phyloP scores from a whole-genome alignment of 1,140 invertebrate genomes.

The Drosophila murphyi region DNA sequence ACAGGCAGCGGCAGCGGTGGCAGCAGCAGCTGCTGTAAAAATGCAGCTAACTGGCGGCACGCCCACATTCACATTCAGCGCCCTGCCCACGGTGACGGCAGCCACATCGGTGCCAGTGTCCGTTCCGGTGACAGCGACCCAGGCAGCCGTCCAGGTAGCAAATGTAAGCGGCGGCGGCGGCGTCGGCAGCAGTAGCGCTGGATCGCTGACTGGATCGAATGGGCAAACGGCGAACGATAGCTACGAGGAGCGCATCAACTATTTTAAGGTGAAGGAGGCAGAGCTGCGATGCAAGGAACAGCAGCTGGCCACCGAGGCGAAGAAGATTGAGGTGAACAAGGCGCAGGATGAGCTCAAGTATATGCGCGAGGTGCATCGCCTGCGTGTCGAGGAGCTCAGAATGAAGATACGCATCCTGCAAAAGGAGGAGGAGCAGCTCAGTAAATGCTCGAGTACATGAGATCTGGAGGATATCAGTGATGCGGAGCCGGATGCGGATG shows the following conservation, averaged over 20 bases:
- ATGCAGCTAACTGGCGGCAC: conserved; percentile 73
- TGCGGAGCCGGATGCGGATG: conserved; percentile 28
- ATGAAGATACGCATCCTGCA: conserved; percentile 83
- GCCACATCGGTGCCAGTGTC: conserved; percentile 22
- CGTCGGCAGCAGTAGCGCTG: conserved; percentile 30
- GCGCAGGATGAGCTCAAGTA: conserved; percentile 81
- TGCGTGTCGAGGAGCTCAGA: conserved; percentile 78
- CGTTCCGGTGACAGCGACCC: conserved; percentile 14
- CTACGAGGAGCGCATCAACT: conserved; percentile 81
- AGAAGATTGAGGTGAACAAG: conserved; percentile 76
- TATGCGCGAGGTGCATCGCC: conserved; percentile 74
- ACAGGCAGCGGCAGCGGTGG: conserved; percentile 41
- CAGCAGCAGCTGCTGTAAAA: conserved; percentile 61
- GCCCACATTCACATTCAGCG: conserved; percentile 79
- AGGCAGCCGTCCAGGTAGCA: conserved; percentile 6
- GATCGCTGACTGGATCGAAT: neutral
- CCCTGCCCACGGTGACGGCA: conserved; percentile 69
- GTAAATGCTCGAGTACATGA: conserved; percentile 67
- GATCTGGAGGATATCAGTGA: conserved; percentile 73
- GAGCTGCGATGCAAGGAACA: conserved; percentile 80
- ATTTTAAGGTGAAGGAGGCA: conserved; percentile 77
- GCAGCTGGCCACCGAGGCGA: conserved; percentile 72
- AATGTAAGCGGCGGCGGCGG: conserved; percentile 30
- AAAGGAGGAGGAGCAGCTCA: conserved; percentile 79
- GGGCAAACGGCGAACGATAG: conserved; percentile 39